A percentile compares a stretch with the other conserved stretches of the same genome.
Conservation (phyloP, 1,140 invertebrate species). For the Lepidurus arcticus region DNA sequence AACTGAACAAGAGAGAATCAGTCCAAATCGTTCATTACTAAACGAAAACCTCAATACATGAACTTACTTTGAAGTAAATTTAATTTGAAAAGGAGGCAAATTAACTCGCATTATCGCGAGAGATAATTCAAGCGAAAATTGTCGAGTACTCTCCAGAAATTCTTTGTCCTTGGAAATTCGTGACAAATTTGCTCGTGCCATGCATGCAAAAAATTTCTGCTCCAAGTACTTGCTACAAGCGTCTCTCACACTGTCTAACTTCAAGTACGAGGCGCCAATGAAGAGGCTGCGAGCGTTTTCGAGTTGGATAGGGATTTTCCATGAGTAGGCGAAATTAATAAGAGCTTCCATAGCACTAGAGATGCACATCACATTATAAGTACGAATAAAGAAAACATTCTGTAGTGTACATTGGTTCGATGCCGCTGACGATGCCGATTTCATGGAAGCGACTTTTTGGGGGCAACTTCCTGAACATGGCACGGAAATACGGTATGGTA, state of each 20-base stretch:
- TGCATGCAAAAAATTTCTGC: constrained; percentile 64
- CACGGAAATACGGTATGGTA: constrained; percentile 85
- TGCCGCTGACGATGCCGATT: constrained; percentile 75
- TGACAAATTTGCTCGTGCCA: constrained; percentile 65
- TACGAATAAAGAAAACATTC: neutral
- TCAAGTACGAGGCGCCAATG: constrained; percentile 80
- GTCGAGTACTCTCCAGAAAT: constrained; percentile 51
- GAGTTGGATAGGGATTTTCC: constrained; percentile 67
- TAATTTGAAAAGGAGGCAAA: no score
- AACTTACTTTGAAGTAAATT: no score
- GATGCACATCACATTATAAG: constrained; percentile 35
- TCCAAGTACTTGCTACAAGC: constrained; percentile 77
- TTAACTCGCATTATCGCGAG: no score
- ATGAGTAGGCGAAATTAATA: constrained; percentile 83
- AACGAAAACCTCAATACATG: no score
- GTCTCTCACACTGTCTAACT: constrained; percentile 71
- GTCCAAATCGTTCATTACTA: no score
- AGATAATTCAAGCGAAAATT: no score
- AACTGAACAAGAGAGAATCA: no score
- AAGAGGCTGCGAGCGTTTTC: constrained; percentile 79
- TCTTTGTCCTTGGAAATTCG: constrained; percentile 72
- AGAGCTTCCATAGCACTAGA: constrained; percentile 71
- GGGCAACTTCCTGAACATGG: constrained; percentile 89
- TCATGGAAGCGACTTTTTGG: constrained; percentile 71
- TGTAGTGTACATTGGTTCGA: constrained; percentile 61